Evolutionary conservation across 2,888 invertebrate genomes (phyloP), one percentile per base, ranked within the genome.

Genomic region (Gonocerus acuteangulatus): DNA sequence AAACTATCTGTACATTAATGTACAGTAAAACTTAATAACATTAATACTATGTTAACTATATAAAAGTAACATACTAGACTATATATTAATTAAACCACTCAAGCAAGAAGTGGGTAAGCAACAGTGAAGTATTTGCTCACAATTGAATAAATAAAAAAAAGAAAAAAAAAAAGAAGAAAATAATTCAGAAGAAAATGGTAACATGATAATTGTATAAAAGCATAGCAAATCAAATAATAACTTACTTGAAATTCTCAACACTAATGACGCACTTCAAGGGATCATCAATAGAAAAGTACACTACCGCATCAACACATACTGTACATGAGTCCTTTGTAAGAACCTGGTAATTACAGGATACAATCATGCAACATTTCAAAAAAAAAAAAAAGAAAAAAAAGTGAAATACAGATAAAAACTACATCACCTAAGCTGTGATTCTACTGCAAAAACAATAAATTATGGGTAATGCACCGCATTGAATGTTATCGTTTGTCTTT

Each of bases 291-390:
- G 87, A 81, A 72, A 89, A 89, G 73, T 89, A 89, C 39, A 89
- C 87, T 1, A 89, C 88, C 0, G 94, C 94, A 71, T 95, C 94
- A 2, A 95, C 95, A 1, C 89, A 89, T 0, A 95, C 93, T 0
- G 95, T 95, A 27, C 95, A 94, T 0, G 90, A 90, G 74, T 95
- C 94, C 76, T 89, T 89, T n/a, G 93, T 91, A 59, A 95, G 78
- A 21, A 89, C 87, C 87, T 88, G 73, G 61, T 27, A 54, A 64
- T 16, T 62, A 61, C 44, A 57, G 48, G 63, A 60, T 42, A 54
- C 36, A 57, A 66, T 49, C 47, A 58, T 59, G 52, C 52, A 59
- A 39, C 39, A 39, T 15, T 39, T 4, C 39, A 39, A 6, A 39
- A n/a, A 15, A 39, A 3, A 39, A 39, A 39, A 9, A 39, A 39